Percentiles rank a stretch among this genome's conserved stretches.
Evolutionary conservation across 1,140 invertebrate species (phyloP).

Genomic region (Campoletis sonorensis): DNA sequence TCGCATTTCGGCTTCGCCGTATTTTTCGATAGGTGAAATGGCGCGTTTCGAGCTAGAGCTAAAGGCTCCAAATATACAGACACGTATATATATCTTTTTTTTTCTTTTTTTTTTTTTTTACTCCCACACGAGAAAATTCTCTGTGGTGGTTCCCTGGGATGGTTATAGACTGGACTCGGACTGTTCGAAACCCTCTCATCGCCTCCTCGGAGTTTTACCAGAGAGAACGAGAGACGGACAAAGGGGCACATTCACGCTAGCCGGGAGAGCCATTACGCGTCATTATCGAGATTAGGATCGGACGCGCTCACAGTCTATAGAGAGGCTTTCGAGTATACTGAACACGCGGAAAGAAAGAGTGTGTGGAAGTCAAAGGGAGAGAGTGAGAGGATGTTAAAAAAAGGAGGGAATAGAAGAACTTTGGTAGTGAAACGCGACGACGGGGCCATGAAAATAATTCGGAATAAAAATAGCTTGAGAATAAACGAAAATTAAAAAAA

Average conservation of each 20-base stretch:
- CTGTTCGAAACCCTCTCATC: conserved; percentile 35
- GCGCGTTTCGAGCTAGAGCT: conserved; percentile 57
- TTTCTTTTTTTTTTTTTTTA: neutral
- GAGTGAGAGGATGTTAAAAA: neutral
- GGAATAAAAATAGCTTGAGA: too few species aligned
- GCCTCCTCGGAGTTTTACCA: conserved; percentile 40
- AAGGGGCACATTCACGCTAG: conserved; percentile 75
- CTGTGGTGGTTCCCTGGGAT: conserved; percentile 15
- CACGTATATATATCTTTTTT: conserved; percentile 38
- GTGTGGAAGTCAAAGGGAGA: conserved; percentile 28
- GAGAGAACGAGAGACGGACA: conserved; percentile 65
- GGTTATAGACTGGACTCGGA: conserved; percentile 36
- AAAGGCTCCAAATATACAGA: conserved; percentile 58
- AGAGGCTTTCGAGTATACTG: conserved; percentile 37
- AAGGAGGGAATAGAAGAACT: neutral
- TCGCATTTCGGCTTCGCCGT: conserved; percentile 58
- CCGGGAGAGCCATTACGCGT: conserved; percentile 72
- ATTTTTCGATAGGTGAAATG: conserved; percentile 68
- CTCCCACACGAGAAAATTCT: conserved; percentile 54
- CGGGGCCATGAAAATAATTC: neutral
- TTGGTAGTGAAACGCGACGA: too few species aligned
- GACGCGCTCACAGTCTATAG: conserved; percentile 52
- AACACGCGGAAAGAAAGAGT: conserved; percentile 44
- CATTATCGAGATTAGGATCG: conserved; percentile 78
- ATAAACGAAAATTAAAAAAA: too few species aligned